These are phyloP conservation scores for Coenonympha arcania DNA, from an alignment of 2,888 invertebrate genomes.

Conservation along the genomic window DNA sequence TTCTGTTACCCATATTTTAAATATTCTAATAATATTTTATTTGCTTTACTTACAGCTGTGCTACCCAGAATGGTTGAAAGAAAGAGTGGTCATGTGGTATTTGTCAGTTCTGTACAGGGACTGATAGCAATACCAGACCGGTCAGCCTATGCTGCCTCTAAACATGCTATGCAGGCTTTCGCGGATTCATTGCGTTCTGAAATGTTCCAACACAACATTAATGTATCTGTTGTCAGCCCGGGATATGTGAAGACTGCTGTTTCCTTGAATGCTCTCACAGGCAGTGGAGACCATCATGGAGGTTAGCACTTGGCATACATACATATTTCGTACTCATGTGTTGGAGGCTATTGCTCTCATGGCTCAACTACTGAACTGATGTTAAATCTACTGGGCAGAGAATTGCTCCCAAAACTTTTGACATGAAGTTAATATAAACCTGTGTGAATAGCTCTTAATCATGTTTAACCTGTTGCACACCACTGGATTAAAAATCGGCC, in stretches of 20 bases:
- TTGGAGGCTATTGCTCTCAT: no score
- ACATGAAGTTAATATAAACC: no score
- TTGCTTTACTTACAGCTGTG: slow-evolving; percentile 77
- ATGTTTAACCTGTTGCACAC: no score
- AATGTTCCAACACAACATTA: slow-evolving; percentile 81
- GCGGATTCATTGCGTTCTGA: slow-evolving; percentile 93
- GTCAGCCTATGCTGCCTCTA: slow-evolving; percentile 92
- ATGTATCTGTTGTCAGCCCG: slow-evolving; percentile 92
- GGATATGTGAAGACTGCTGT: slow-evolving; percentile 91
- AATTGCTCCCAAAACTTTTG: no score
- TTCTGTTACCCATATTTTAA: no score
- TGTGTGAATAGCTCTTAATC: no score
- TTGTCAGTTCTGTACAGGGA: slow-evolving; percentile 94
- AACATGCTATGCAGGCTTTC: slow-evolving; percentile 96
- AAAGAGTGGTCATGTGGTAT: slow-evolving; percentile 86
- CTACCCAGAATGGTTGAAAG: slow-evolving; percentile 86
- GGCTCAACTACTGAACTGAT: no score
- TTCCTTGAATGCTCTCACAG: slow-evolving; percentile 92
- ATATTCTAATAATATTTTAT: no score
- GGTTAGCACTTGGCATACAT: slow-evolving; percentile 59
- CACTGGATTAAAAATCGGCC: no score
- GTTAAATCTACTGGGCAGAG: no score
- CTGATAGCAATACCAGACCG: slow-evolving; percentile 91
- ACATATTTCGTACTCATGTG: no score
- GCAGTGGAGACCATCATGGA: slow-evolving; percentile 84